phyloP scores from a whole-genome alignment of 2,113 vertebrate genomes.

The Takifugu bimaculatus region DNA sequence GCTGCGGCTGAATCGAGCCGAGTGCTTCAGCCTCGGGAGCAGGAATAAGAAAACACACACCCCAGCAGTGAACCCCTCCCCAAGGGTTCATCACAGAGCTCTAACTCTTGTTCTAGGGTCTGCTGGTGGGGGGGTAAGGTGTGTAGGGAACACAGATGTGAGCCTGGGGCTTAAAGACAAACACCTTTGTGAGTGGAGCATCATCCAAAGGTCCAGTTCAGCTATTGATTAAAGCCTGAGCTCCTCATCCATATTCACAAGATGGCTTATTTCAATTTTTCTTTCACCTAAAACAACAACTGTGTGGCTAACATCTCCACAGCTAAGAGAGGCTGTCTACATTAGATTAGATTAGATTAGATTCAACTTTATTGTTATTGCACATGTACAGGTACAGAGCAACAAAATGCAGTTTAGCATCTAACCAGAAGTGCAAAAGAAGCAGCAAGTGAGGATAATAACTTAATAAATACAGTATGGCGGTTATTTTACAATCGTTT shows the following conservation, averaged over 20 bases:
- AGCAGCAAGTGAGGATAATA: too few species aligned
- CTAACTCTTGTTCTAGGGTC: conserved; percentile 34
- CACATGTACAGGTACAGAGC: too few species aligned
- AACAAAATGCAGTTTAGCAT: too few species aligned
- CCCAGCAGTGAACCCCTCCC: neutral
- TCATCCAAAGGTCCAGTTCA: neutral
- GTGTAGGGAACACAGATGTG: neutral
- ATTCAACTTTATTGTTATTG: too few species aligned
- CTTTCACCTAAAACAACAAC: conserved; percentile 7
- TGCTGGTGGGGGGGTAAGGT: conserved; percentile 10
- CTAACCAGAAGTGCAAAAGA: too few species aligned
- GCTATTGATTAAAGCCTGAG: too few species aligned
- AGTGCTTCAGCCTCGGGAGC: conserved; percentile 50
- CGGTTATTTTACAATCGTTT: too few species aligned
- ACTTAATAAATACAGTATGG: too few species aligned
- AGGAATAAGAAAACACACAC: conserved; percentile 20
- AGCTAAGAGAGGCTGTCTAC: too few species aligned
- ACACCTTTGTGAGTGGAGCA: neutral
- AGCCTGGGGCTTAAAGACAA: conserved; percentile 13
- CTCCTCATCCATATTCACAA: too few species aligned
- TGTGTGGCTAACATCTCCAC: neutral
- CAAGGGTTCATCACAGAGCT: conserved; percentile 42
- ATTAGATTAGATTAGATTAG: too few species aligned
- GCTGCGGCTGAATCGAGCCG: conserved; percentile 45
- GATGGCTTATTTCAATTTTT: too few species aligned